Evolutionary conservation across 2,113 vertebrate species (phyloP).

Genomic region (Elanoides forficatus): DNA sequence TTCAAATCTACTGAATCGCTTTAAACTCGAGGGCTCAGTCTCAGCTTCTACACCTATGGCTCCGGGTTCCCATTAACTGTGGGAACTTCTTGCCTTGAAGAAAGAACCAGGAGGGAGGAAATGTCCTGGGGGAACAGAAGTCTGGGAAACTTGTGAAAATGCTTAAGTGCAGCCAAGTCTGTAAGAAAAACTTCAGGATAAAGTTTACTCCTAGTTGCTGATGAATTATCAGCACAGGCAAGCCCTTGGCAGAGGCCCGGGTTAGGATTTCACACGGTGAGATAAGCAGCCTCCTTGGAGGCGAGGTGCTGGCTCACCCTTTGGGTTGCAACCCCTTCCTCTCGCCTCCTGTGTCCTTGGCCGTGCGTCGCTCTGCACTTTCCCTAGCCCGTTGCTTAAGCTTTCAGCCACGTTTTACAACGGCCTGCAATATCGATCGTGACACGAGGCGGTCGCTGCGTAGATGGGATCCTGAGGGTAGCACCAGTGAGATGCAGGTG

Average conservation of each 20-base stretch:
- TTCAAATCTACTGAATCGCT: neutral
- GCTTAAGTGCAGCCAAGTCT: neutral
- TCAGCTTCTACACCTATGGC: neutral
- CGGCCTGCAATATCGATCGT: accelerated
- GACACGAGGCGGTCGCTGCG: accelerated
- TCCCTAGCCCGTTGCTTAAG: accelerated
- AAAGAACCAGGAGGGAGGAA: neutral
- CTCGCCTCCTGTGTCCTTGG: accelerated
- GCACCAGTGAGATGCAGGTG: neutral
- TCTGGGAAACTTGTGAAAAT: neutral
- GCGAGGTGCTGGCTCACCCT: neutral
- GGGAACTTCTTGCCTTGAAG: neutral
- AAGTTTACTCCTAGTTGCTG: neutral
- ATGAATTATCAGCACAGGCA: accelerated
- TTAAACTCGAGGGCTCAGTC: neutral
- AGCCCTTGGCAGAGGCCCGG: neutral
- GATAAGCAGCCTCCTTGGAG: neutral
- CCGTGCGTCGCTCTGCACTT: accelerated
- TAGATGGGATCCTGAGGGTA: neutral
- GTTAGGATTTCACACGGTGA: accelerated
- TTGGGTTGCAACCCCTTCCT: neutral
- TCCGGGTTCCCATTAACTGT: neutral
- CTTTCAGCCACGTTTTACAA: accelerated
- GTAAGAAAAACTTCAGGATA: neutral
- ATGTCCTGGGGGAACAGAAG: neutral